A percentile compares a stretch with the other conserved stretches of the same genome.
phyloP scores from a whole-genome alignment of 2,888 invertebrate genomes.

The Agrochola macilenta region DNA sequence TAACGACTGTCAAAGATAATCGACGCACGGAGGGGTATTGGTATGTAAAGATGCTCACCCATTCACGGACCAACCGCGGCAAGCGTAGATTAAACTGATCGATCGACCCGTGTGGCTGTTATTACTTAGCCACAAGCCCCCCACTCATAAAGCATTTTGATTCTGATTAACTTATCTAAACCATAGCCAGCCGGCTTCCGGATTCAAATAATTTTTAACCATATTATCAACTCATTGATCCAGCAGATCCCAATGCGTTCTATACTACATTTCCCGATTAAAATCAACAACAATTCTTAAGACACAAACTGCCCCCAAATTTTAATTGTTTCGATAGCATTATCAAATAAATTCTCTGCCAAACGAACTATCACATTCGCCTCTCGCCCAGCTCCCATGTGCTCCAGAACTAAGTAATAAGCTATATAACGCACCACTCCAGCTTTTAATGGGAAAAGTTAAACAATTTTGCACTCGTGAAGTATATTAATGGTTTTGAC shows the following conservation, averaged over 20 bases:
- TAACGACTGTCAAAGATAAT: no score
- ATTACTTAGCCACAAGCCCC: no score
- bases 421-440: conserved; percentile 70
- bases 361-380: conserved; percentile 9
- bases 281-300: not conserved
- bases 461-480: conserved; percentile 80
- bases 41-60: no score
- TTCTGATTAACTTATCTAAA: not conserved
- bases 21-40: no score
- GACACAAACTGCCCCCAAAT: not conserved
- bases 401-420: conserved; percentile 68
- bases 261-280: not conserved
- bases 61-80: no score
- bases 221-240: not conserved
- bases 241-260: not conserved
- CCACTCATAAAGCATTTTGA: no score
- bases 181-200: not conserved
- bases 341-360: conserved; percentile 17
- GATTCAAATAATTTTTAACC: not conserved
- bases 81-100: no score
- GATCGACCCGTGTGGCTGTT: no score
- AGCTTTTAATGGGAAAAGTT: conserved; percentile 82
- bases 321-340: not conserved
- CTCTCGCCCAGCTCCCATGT: conserved; percentile 7
- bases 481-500: conserved; percentile 82